Evolutionary conservation across 1,140 invertebrate species (phyloP).

Genomic region (Drosophila persimilis): DNA sequence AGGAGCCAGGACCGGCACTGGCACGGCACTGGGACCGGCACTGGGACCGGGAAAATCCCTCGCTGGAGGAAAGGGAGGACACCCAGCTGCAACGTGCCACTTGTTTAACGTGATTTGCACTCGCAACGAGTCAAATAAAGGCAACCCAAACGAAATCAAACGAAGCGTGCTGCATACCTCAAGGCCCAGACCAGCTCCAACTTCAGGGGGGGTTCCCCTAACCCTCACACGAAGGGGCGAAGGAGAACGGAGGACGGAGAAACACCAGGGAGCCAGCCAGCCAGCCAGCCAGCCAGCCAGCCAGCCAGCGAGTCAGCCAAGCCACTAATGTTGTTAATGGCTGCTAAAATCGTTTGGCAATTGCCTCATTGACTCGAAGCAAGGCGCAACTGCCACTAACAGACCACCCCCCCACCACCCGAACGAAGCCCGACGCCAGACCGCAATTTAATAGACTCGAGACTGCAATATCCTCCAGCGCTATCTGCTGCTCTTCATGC

Average conservation of each 20-base stretch:
- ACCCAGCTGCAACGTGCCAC: constrained; percentile 44
- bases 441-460: constrained; percentile 66
- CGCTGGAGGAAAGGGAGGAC: constrained; percentile 7
- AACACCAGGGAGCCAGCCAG: not conserved
- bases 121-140: constrained; percentile 59
- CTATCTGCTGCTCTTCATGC: constrained; percentile 18
- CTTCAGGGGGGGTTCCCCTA: no score
- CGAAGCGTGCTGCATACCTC: constrained; percentile 41
- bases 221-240: not conserved
- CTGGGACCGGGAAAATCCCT: constrained; percentile 4
- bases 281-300: constrained; percentile 8
- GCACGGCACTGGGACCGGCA: not conserved
- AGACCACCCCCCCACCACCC: not conserved
- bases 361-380: constrained; percentile 70
- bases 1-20: not conserved
- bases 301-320: constrained; percentile 17
- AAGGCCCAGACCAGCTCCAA: not conserved
- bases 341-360: constrained; percentile 73
- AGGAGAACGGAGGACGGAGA: not conserved
- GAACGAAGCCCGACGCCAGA: constrained; percentile 11
- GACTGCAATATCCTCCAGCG: constrained; percentile 39
- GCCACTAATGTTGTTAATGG: constrained; percentile 74
- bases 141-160: constrained; percentile 42
- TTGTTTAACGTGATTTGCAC: constrained; percentile 73
- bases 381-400: no score